Conservation (phyloP, 2,113 vertebrate genomes). For the Labeo rohita region DNA sequence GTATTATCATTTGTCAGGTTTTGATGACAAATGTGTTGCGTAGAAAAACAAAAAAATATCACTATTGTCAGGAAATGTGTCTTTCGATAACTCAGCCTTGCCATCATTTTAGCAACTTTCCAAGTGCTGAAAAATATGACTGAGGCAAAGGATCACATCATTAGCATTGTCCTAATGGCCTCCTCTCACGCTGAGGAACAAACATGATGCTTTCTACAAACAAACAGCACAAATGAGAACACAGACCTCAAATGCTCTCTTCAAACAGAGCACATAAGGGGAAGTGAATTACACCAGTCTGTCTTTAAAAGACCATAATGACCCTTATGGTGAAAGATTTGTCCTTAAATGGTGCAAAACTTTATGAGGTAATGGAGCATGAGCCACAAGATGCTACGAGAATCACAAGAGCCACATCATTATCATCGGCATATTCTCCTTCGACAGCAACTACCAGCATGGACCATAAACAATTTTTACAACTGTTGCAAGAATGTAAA, state of each 20-base stretch:
- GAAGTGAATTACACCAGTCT: conserved; percentile 14
- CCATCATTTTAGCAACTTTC: not conserved
- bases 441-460: not conserved
- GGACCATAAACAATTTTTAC: not conserved
- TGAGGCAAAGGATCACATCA: conserved; percentile 5
- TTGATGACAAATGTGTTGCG: no score
- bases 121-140: not conserved
- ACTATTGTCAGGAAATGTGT: conserved; percentile 1
- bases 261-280: conserved; percentile 18
- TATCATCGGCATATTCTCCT: not conserved
- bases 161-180: conserved; percentile 27
- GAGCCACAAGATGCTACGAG: not conserved
- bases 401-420: conserved; percentile 11
- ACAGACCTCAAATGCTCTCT: not conserved
- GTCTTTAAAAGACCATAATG: conserved; percentile 39
- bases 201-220: conserved; percentile 8
- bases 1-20: no score
- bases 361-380: conserved; percentile 23
- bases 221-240: conserved; percentile 32
- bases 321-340: conserved; percentile 21
- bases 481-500: not conserved
- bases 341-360: conserved; percentile 38
- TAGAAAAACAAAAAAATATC: not conserved
- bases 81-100: not conserved
- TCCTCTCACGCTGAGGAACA: conserved; percentile 5